Evolutionary conservation across 2,113 vertebrate species (phyloP).

Genomic region (Chiloscyllium plagiosum): DNA sequence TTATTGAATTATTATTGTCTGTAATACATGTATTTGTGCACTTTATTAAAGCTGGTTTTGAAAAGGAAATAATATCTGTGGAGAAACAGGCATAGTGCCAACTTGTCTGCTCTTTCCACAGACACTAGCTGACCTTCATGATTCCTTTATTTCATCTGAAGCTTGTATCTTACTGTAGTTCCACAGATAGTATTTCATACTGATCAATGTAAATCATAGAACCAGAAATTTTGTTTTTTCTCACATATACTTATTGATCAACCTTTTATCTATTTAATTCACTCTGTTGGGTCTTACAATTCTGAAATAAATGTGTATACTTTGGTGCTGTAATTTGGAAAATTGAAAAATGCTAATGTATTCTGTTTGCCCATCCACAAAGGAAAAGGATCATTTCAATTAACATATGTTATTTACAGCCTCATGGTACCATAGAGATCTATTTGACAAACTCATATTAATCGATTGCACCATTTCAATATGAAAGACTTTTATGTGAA

Average conservation of each 20-base stretch:
- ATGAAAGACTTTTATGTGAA: not conserved
- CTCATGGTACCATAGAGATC: not conserved
- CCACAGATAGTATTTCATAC: not conserved
- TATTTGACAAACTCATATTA: not conserved
- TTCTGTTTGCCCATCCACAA: not conserved
- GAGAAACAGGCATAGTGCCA: not conserved
- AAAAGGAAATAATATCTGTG: not conserved
- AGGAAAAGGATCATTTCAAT: not conserved
- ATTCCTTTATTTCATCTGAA: not conserved
- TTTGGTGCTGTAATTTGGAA: not conserved
- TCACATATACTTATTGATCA: not conserved
- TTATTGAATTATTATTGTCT: not conserved
- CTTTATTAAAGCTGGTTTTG: not conserved
- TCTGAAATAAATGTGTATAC: not conserved
- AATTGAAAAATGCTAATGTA: not conserved
- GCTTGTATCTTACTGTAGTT: not conserved
- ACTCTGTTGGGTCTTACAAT: not conserved
- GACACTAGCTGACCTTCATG: not conserved
- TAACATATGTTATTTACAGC: slow-evolving; percentile 2
- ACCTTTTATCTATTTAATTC: not conserved
- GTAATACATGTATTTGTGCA: not conserved
- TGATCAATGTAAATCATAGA: not conserved
- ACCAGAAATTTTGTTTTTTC: not conserved
- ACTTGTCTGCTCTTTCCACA: not conserved
- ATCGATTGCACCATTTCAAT: not conserved